Percentiles rank a stretch among this genome's conserved stretches.
Conservation (phyloP, 2,888 invertebrate genomes). For the Galeopsomyia nigrocyanea region DNA sequence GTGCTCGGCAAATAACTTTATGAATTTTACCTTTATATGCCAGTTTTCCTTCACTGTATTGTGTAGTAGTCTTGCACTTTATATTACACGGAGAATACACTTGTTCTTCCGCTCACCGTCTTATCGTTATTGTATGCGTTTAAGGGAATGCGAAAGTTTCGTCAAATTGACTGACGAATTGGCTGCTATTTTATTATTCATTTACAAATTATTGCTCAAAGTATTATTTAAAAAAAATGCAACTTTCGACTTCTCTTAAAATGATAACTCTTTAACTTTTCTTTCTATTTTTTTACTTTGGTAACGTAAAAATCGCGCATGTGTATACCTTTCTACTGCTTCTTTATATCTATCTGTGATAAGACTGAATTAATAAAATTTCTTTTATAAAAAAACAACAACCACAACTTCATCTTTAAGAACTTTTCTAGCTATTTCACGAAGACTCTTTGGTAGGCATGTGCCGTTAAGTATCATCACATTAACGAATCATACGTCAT, state of each 20-base stretch:
- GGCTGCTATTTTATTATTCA: slow-evolving; percentile 13
- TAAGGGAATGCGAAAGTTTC: slow-evolving; percentile 41
- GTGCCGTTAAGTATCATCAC: slow-evolving; percentile 30
- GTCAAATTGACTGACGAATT: background rate
- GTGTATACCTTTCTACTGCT: slow-evolving; percentile 47
- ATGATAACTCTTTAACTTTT: slow-evolving; percentile 18
- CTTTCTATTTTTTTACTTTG: slow-evolving; percentile 31
- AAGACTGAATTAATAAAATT: slow-evolving; percentile 47
- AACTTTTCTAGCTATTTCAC: slow-evolving; percentile 45
- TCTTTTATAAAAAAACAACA: slow-evolving; percentile 44
- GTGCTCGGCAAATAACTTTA: slow-evolving; percentile 18
- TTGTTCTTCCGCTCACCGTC: slow-evolving; percentile 43
- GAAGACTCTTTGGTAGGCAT: slow-evolving; percentile 42
- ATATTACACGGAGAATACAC: slow-evolving; percentile 46
- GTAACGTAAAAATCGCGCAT: slow-evolving; percentile 45
- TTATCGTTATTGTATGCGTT: slow-evolving; percentile 44
- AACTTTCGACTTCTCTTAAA: slow-evolving; percentile 36
- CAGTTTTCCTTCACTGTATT: slow-evolving; percentile 43
- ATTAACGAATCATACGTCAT: slow-evolving; percentile 27
- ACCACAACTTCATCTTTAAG: slow-evolving; percentile 31
- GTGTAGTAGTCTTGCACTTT: slow-evolving; percentile 44
- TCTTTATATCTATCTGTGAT: slow-evolving; percentile 47
- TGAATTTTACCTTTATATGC: slow-evolving; percentile 39
- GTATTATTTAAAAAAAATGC: slow-evolving; percentile 26
- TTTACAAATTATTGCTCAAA: slow-evolving; percentile 10